These are phyloP conservation scores for Rhinoraja longicauda DNA, from an alignment of 2,797 vertebrate species.

Conservation along the genomic window DNA sequence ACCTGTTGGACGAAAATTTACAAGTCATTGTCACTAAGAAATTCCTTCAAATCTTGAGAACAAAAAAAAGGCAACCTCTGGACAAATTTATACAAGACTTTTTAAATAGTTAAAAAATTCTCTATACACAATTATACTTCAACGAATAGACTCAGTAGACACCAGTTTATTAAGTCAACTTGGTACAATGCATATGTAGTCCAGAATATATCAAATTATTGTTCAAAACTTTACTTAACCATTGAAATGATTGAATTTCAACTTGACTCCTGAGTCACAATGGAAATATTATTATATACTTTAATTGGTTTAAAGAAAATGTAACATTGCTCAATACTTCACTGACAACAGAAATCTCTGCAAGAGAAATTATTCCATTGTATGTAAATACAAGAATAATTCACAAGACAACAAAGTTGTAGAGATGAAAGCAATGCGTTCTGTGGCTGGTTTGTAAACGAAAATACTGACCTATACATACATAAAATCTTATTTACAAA, in stretches of 20 bases:
- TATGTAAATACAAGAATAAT: background rate
- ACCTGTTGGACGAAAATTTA: background rate
- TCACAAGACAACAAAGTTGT: background rate
- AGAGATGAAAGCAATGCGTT: background rate
- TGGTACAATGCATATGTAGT: background rate
- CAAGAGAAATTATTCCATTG: background rate
- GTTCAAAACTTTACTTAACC: background rate
- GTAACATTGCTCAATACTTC: background rate
- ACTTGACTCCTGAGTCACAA: background rate
- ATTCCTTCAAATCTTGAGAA: background rate
- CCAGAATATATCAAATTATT: background rate
- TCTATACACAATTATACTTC: background rate
- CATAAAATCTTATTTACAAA: constrained; percentile 24
- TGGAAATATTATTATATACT: constrained; percentile 22
- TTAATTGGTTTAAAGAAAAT: background rate
- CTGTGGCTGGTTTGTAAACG: background rate
- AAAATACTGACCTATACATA: constrained; percentile 16
- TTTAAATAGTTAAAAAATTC: background rate
- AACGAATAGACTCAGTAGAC: background rate
- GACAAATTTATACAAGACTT: background rate
- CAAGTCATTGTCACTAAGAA: background rate
- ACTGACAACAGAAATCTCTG: background rate
- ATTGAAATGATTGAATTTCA: background rate
- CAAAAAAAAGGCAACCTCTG: background rate
- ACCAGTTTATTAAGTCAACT: background rate